phyloP scores from a whole-genome alignment of 2,113 vertebrate genomes.

The Hyaena hyaena region DNA sequence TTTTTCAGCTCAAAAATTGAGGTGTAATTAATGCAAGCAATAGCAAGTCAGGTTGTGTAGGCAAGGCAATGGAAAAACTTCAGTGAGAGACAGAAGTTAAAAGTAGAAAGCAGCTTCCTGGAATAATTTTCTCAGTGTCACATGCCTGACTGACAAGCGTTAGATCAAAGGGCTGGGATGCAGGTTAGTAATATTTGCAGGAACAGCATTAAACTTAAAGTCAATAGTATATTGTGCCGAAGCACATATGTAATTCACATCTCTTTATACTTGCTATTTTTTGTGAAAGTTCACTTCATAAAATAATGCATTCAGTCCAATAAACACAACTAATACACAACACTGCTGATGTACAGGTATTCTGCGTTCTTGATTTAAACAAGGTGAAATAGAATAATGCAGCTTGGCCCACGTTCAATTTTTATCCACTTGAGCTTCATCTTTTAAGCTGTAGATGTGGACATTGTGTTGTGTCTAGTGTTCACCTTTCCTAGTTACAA shows the following conservation, averaged over 20 bases:
- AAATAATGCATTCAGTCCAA: slow-evolving; percentile 50
- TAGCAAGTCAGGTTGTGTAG: background rate
- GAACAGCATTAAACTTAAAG: slow-evolving; percentile 10
- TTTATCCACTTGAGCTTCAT: background rate
- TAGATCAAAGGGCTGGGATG: background rate
- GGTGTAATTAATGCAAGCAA: background rate
- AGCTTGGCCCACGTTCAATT: slow-evolving; percentile 33
- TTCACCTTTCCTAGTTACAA: background rate
- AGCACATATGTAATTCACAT: slow-evolving; percentile 62
- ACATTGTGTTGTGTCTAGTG: background rate
- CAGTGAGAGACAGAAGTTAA: background rate
- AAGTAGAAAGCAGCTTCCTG: background rate
- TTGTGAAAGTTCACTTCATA: slow-evolving; percentile 43
- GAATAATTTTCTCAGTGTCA: background rate
- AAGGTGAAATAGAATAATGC: slow-evolving; percentile 8
- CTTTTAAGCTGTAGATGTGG: background rate
- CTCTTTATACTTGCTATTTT: background rate
- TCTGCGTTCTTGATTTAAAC: slow-evolving; percentile 25
- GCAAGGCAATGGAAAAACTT: background rate
- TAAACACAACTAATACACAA: slow-evolving; percentile 58
- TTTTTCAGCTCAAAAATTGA: background rate
- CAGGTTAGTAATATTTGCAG: background rate
- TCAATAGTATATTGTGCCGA: slow-evolving; percentile 26
- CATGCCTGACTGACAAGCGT: background rate
- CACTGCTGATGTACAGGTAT: slow-evolving; percentile 42